Base-by-base conservation (phyloP, 2,797 vertebrate species). In the Gambusia yucatana region DNA sequence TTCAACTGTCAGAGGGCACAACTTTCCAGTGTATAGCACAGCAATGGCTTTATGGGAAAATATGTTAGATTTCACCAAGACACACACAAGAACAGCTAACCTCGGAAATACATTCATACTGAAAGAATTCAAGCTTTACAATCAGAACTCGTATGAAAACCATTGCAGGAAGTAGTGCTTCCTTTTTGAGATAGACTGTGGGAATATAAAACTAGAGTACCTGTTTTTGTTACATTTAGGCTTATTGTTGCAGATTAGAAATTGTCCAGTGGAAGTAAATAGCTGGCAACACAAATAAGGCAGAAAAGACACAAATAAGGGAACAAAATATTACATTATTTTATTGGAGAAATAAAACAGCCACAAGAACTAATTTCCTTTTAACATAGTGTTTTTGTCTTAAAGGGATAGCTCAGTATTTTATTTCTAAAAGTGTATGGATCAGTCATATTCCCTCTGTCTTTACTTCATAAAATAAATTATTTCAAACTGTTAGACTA, bases 21-120 rank as follows among this genome's bases (percentile, higher is more conserved):
- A 43, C 22, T 73, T 44, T n/a, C 11, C 11, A 70, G 41, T 44
- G 39, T 43, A n/a, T 70, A 43, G 22, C 22, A n/a, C 43, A 14
- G 41, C 76, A 75, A 75, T 59, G 76, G 36, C 22, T 77, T 36
- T 46, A 78, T 76, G 55, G 80, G 86, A 72, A 74, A 47, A 79
- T 77, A 1, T 76, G 78, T 48, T 52, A 57, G 39, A 69, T 63
- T 65, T 73, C 20, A 48, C 47, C 14, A 65, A 67, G 44, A 46
- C 43, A 73, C 44, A 46, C 52, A 67, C 13, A 22, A 69, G 52
- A 43, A 50, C 14, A n/a, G 59, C 46, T 57, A 46, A 14, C 59
- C 11, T 20, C 43, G 30, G 44, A 77, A 76, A 30, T 76, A 70
- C 13, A 72, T 72, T 81, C 9, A 73, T 39, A 43, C 39, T 77